phyloP scores from a whole-genome alignment of 2,888 invertebrate genomes.

The Seladonia tumulorum region DNA sequence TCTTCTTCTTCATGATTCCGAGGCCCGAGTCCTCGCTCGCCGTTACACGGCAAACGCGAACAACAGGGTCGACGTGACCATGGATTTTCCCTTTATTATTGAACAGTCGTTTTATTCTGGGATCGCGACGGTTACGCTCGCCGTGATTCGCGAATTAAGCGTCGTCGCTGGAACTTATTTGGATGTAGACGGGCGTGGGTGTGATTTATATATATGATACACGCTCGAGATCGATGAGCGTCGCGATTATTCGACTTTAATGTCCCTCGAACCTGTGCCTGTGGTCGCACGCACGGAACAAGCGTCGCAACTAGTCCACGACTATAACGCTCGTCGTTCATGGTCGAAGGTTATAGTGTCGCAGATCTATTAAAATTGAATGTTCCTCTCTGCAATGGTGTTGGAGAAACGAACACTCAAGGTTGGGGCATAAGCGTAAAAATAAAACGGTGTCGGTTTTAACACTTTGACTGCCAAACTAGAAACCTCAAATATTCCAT shows the following conservation, averaged over 20 bases:
- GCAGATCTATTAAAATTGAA: background rate
- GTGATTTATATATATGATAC: background rate
- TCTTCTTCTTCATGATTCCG: conserved; percentile 52
- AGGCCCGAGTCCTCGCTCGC: background rate
- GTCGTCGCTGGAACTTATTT: background rate
- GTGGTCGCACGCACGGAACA: background rate
- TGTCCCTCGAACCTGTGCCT: background rate
- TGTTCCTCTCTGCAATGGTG: background rate
- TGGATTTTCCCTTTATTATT: conserved; percentile 7
- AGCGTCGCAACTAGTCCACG: background rate
- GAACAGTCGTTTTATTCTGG: background rate
- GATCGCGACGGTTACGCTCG: background rate
- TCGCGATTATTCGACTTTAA: background rate
- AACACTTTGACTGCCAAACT: no score
- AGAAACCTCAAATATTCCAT: no score
- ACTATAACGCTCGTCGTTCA: background rate
- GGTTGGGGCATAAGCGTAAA: background rate
- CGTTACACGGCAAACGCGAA: background rate
- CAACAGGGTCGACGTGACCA: background rate
- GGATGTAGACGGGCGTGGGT: background rate
- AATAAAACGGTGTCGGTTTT: background rate
- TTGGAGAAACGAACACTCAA: background rate
- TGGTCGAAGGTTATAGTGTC: background rate
- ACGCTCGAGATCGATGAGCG: background rate
- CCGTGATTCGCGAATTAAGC: background rate